phyloP scores from a whole-genome alignment of 2,888 invertebrate species.

The Elmis aenea region DNA sequence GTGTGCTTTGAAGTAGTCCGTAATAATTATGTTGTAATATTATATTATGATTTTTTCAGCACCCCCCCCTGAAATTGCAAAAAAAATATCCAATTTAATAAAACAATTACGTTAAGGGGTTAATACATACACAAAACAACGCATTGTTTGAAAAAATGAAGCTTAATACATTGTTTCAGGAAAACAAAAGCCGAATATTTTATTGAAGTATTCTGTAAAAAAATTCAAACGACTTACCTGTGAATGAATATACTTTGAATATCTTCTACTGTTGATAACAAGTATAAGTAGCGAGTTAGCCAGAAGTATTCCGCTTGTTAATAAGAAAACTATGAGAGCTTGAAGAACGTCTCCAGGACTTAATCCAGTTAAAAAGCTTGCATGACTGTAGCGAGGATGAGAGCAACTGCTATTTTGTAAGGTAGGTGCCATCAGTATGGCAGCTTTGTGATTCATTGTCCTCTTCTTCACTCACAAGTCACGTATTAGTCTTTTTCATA shows the following conservation, averaged over 20 bases:
- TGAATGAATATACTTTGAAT: slow-evolving; percentile 80
- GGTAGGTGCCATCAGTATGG: slow-evolving; percentile 72
- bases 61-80: too few relatives aligned
- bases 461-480: slow-evolving; percentile 1
- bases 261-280: slow-evolving; percentile 77
- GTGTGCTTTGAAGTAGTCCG: too few relatives aligned
- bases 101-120: too few relatives aligned
- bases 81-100: too few relatives aligned
- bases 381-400: slow-evolving; percentile 59
- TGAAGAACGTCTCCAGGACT: slow-evolving; percentile 70
- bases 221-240: slow-evolving; percentile 58
- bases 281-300: slow-evolving; percentile 77
- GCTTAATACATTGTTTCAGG: too few relatives aligned
- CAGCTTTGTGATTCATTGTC: slow-evolving; percentile 52
- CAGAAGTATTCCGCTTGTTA: slow-evolving; percentile 73
- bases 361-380: slow-evolving; percentile 60
- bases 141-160: too few relatives aligned
- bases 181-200: too few relatives aligned
- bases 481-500: not conserved
- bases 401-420: slow-evolving; percentile 80
- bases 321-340: slow-evolving; percentile 68
- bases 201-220: too few relatives aligned
- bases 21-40: too few relatives aligned
- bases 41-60: too few relatives aligned
- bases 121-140: too few relatives aligned